Percentiles rank a stretch among this genome's conserved stretches.
phyloP scores from a whole-genome alignment of 2,113 vertebrate genomes.

The Edolisoma coerulescens region DNA sequence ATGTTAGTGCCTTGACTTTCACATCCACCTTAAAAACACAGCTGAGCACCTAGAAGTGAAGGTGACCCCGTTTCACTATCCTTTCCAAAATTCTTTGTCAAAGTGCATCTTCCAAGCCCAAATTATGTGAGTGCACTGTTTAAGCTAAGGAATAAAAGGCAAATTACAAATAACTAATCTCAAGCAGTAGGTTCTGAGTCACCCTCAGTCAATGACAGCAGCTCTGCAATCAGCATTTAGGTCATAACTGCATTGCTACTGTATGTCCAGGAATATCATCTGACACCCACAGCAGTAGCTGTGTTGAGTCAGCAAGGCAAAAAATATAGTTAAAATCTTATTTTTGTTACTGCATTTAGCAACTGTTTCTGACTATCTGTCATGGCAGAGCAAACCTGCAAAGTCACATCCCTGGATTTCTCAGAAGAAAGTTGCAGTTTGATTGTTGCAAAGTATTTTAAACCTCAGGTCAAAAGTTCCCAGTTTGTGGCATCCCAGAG shows the following conservation, averaged over 20 bases:
- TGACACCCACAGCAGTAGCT: background rate
- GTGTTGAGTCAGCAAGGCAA: slow-evolving; percentile 25
- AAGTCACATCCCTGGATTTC: background rate
- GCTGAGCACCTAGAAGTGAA: background rate
- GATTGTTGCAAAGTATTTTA: background rate
- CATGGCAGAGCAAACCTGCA: background rate
- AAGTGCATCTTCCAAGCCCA: background rate
- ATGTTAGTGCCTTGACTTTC: background rate
- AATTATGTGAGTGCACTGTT: background rate
- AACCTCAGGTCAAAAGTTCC: background rate
- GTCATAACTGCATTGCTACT: background rate
- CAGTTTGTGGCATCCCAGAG: background rate
- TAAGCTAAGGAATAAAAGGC: background rate
- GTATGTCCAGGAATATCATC: background rate
- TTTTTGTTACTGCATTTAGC: background rate
- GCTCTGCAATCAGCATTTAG: background rate
- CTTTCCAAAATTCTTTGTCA: background rate
- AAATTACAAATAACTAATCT: background rate
- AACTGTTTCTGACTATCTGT: background rate
- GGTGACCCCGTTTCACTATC: background rate
- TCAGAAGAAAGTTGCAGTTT: background rate
- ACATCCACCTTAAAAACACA: background rate
- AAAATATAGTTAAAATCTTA: background rate
- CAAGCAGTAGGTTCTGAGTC: slow-evolving; percentile 2
- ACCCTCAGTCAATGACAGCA: background rate